A percentile compares a stretch with the other conserved stretches of the same genome.
These are phyloP conservation scores for Chirona hameri DNA, from an alignment of 2,888 invertebrate species.

Conservation along the genomic window DNA sequence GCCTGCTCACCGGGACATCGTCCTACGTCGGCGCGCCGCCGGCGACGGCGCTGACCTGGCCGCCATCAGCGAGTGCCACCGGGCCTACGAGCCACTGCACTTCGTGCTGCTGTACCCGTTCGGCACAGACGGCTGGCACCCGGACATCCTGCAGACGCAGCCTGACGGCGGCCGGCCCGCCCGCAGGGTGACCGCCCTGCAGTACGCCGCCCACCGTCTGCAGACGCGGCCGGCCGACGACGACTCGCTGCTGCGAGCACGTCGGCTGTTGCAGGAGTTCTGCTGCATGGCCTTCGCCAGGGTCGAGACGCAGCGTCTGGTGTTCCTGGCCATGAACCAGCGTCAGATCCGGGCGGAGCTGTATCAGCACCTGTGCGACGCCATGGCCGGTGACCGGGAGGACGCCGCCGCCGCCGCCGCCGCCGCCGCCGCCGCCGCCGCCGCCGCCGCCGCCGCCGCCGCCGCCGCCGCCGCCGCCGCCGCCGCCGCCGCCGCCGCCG, in stretches of 20 bases:
- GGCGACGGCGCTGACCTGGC: neutral
- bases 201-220: neutral
- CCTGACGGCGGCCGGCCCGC: neutral
- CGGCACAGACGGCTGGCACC: neutral
- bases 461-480: too few relatives aligned
- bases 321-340: neutral
- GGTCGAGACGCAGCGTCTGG: neutral
- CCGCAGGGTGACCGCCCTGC: neutral
- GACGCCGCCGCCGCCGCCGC: too few relatives aligned
- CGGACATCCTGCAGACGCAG: neutral
- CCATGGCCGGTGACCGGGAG: neutral
- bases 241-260: neutral
- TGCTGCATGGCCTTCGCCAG: neutral
- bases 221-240: neutral
- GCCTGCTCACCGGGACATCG: neutral
- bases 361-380: neutral
- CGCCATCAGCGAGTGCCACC: too few relatives aligned
- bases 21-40: neutral
- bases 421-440: too few relatives aligned
- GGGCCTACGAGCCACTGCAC: too few relatives aligned
- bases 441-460: too few relatives aligned
- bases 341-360: neutral
- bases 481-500: too few relatives aligned
- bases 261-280: neutral
- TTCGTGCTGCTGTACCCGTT: neutral